Conservation (phyloP, 2,888 invertebrate genomes). For the Leptarthrus brevirostris region DNA sequence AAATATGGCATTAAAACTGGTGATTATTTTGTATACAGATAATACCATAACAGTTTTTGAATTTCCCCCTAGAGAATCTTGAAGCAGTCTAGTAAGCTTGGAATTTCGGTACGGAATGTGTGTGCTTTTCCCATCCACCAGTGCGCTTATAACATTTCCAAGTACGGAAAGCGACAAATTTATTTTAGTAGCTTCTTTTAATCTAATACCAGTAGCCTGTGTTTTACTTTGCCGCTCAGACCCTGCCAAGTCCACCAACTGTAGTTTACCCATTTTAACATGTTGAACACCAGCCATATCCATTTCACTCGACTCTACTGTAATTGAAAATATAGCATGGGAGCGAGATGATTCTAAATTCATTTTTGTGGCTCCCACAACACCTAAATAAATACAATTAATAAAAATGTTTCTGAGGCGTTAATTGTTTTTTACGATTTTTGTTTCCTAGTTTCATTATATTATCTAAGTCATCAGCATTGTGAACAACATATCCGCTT, state of each 20-base stretch:
- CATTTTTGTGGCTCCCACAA: slow-evolving; percentile 95
- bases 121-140: slow-evolving; percentile 96
- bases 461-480: slow-evolving; percentile 92
- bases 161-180: slow-evolving; percentile 96
- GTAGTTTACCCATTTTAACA: slow-evolving; percentile 95
- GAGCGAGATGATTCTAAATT: slow-evolving; percentile 96
- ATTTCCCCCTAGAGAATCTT: slow-evolving; percentile 97
- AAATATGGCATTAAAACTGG: too few species aligned
- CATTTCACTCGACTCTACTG: slow-evolving; percentile 93
- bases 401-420: too few species aligned
- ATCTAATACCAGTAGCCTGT: slow-evolving; percentile 89
- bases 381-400: slow-evolving; percentile 66
- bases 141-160: slow-evolving; percentile 97
- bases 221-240: slow-evolving; percentile 98
- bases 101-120: slow-evolving; percentile 99
- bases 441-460: slow-evolving; percentile 97
- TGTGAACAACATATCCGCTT: slow-evolving; percentile 97
- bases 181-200: slow-evolving; percentile 98
- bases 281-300: slow-evolving; percentile 85
- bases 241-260: slow-evolving; percentile 97
- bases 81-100: slow-evolving; percentile 91
- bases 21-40: too few species aligned
- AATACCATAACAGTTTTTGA: slow-evolving; percentile 92
- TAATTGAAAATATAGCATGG: slow-evolving; percentile 98
- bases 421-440: slow-evolving; percentile 80